Conservation (phyloP, 2,797 vertebrate genomes). For the Hemibagrus guttatus region DNA sequence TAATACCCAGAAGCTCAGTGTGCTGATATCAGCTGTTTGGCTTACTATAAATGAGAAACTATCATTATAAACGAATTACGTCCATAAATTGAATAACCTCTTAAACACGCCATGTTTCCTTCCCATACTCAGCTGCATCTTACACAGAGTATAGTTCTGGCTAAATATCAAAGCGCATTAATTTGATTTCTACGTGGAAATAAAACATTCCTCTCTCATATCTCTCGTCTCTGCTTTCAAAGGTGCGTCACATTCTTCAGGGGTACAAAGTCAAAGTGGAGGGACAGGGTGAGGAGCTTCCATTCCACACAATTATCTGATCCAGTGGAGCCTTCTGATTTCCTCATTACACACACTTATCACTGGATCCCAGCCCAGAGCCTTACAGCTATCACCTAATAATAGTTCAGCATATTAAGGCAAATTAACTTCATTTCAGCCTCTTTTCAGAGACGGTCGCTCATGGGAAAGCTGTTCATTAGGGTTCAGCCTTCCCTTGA, state of each 20-base stretch:
- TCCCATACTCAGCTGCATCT: conserved; percentile 1
- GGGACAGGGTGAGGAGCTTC: conserved; percentile 38
- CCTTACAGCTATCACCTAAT: conserved; percentile 59
- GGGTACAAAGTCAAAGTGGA: conserved; percentile 29
- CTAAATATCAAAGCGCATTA: conserved; percentile 29
- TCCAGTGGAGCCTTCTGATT: conserved; percentile 43
- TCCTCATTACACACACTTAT: conserved; percentile 45
- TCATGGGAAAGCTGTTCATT: conserved; percentile 64
- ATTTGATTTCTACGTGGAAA: conserved; percentile 33
- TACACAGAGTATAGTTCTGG: conserved; percentile 5
- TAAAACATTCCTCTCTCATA: conserved; percentile 7
- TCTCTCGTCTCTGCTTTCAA: conserved; percentile 8
- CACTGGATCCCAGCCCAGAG: conserved; percentile 53
- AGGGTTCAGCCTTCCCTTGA: conserved; percentile 59
- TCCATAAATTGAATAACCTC: conserved; percentile 26
- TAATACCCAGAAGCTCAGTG: conserved; percentile 13
- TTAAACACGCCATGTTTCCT: conserved; percentile 29
- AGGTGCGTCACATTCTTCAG: conserved; percentile 14
- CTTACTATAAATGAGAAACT: conserved; percentile 28
- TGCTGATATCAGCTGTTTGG: conserved; percentile 30
- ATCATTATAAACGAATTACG: conserved; percentile 19
- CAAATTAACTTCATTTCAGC: conserved; percentile 63
- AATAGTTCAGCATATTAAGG: conserved; percentile 68
- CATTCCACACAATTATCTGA: conserved; percentile 52
- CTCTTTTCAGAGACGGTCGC: conserved; percentile 55